These are phyloP conservation scores for Argyresthia goedartella DNA, from an alignment of 2,888 invertebrate species.

Conservation along the genomic window DNA sequence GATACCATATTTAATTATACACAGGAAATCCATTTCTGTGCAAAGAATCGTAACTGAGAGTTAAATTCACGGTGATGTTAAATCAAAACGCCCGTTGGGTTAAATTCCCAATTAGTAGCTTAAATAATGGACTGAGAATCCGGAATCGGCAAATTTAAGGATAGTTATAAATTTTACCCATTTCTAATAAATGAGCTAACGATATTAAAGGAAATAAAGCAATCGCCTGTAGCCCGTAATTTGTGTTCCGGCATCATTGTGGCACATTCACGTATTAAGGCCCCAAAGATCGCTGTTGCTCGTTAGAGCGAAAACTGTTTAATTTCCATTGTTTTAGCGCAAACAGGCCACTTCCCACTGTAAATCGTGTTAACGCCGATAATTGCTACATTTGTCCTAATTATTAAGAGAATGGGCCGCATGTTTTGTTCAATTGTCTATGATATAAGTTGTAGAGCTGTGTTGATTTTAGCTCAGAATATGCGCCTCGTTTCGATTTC, in stretches of 20 bases:
- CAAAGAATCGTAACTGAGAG: no score
- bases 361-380: conserved; percentile 42
- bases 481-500: not conserved
- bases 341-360: conserved; percentile 38
- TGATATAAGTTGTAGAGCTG: no score
- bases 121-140: no score
- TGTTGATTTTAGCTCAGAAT: not conserved
- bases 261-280: conserved; percentile 26
- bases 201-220: conserved; percentile 38
- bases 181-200: conserved; percentile 18
- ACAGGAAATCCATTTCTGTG: no score
- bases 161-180: no score
- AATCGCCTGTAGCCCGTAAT: conserved; percentile 37
- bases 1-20: no score
- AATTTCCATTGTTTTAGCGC: conserved; percentile 51
- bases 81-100: no score
- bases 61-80: no score
- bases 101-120: no score
- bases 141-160: no score
- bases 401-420: conserved; percentile 32
- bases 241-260: conserved; percentile 38
- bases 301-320: conserved; percentile 51
- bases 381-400: conserved; percentile 54
- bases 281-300: conserved; percentile 27
- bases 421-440: conserved; percentile 9